A percentile compares a stretch with the other conserved stretches of the same genome.
Conservation (phyloP, 1,140 invertebrate genomes). For the Neotoxoptera formosana region DNA sequence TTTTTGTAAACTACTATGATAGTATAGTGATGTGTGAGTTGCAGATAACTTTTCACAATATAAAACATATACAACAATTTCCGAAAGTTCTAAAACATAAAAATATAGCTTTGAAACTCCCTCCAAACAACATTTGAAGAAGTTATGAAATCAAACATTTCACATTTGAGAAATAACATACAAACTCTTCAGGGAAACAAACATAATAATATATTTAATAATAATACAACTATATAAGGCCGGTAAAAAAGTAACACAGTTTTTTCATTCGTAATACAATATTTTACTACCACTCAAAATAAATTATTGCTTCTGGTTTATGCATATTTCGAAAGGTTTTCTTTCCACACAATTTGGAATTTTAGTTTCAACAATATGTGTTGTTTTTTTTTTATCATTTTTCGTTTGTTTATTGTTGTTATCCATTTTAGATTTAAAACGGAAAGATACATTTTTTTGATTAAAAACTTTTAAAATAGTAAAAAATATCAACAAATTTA, state of each 20-base stretch:
- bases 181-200: too few species aligned
- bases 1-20: neutral
- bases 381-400: neutral
- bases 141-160: too few species aligned
- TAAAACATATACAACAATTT: neutral
- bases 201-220: too few species aligned
- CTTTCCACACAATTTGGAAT: neutral
- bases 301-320: neutral
- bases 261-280: neutral
- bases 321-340: neutral
- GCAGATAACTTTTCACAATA: neutral
- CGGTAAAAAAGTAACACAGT: neutral
- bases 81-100: neutral
- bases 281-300: neutral
- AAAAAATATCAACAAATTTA: neutral
- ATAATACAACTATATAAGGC: neutral
- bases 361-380: neutral
- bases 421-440: neutral
- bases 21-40: neutral
- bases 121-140: too few species aligned
- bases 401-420: neutral
- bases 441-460: neutral
- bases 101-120: neutral
- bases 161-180: too few species aligned
- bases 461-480: neutral